These are phyloP conservation scores for Rhynchonycteris naso DNA, from an alignment of 2,797 vertebrate species.

Conservation along the genomic window DNA sequence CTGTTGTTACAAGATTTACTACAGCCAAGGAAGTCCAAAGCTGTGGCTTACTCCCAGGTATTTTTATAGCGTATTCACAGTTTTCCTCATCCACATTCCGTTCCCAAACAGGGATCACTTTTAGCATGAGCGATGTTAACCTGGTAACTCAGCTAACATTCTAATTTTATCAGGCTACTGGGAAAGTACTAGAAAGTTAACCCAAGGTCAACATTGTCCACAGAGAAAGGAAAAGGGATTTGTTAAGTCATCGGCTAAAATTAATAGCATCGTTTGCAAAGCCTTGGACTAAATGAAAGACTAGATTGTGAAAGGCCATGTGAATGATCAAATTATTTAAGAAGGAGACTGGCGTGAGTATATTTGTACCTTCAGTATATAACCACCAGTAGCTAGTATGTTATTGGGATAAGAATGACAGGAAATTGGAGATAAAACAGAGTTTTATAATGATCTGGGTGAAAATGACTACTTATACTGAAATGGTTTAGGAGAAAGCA, in stretches of 20 bases:
- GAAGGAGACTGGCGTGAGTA: background rate
- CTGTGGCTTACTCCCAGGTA: background rate
- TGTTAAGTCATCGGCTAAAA: constrained; percentile 28
- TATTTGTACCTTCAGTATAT: background rate
- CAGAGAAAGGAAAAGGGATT: background rate
- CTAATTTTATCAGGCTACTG: background rate
- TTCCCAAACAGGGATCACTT: background rate
- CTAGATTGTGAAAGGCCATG: background rate
- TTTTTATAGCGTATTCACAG: background rate
- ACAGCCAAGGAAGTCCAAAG: background rate
- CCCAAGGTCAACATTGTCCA: background rate
- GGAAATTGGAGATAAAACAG: background rate
- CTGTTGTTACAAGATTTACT: background rate
- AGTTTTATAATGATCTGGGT: background rate
- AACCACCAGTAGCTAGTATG: background rate
- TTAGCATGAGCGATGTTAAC: background rate
- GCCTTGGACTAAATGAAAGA: constrained; percentile 13
- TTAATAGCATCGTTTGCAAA: background rate
- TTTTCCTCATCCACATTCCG: background rate
- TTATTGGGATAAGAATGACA: constrained; percentile 18
- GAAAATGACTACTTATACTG: constrained; percentile 1
- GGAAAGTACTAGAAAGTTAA: constrained; percentile 4
- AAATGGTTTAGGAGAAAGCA: background rate
- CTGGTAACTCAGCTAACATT: background rate
- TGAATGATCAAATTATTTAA: constrained; percentile 22